Conservation (phyloP, 2,888 invertebrate genomes). For the Liodrosophila aerea region DNA sequence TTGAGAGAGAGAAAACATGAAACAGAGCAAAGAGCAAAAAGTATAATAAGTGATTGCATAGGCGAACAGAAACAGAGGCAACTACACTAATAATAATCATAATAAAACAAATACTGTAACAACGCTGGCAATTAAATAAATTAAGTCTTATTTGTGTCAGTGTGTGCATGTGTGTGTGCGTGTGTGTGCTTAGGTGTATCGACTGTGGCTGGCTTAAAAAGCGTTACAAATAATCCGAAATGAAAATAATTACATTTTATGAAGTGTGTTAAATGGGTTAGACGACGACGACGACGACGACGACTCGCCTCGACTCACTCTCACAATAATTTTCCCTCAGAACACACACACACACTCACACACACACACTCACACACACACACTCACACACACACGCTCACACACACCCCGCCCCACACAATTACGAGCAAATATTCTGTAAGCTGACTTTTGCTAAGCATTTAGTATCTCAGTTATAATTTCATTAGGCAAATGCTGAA, state of each 20-base stretch:
- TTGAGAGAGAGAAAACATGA: neutral
- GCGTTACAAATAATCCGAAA: constrained; percentile 35
- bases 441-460: constrained; percentile 20
- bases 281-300: too few relatives aligned
- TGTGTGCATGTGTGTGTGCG: constrained; percentile 17
- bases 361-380: neutral
- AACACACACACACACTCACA: neutral
- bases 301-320: constrained; percentile 15
- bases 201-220: constrained; percentile 50
- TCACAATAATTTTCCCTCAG: constrained; percentile 1
- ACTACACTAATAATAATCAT: constrained; percentile 2
- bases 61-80: constrained; percentile 14
- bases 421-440: too few relatives aligned
- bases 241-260: constrained; percentile 48
- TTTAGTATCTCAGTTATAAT: constrained; percentile 69
- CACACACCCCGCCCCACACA: neutral
- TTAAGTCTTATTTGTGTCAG: constrained; percentile 65
- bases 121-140: constrained; percentile 76
- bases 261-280: constrained; percentile 75
- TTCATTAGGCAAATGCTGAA: constrained; percentile 76
- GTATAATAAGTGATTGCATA: constrained; percentile 37
- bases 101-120: constrained; percentile 22
- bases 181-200: constrained; percentile 43
- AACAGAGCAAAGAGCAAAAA: constrained; percentile 8
- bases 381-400: constrained; percentile 3